Conservation (phyloP, 2,113 vertebrate genomes). For the Sylvia atricapilla region DNA sequence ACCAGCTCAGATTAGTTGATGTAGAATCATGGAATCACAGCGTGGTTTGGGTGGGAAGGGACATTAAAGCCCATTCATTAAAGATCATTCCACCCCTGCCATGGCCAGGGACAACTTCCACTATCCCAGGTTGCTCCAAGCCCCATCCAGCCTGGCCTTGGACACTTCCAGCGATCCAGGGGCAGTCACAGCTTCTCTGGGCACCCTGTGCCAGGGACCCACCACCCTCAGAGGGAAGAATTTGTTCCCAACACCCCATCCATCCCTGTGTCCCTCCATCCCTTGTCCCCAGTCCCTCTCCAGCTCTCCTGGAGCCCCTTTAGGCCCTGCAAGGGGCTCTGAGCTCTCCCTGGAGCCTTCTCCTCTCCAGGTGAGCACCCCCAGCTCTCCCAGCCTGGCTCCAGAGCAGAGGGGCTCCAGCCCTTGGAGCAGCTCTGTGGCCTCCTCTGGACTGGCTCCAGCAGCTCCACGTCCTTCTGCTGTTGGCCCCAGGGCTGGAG, state of each 20-base stretch:
- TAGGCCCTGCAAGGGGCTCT: rapidly evolving
- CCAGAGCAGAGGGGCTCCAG: background rate
- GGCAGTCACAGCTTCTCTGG: background rate
- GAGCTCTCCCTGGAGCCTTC: background rate
- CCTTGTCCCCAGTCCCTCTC: background rate
- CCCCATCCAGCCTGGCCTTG: rapidly evolving
- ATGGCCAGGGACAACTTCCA: background rate
- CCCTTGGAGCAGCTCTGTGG: rapidly evolving
- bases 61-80: background rate
- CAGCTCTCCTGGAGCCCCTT: background rate
- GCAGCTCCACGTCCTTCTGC: rapidly evolving
- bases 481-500: background rate
- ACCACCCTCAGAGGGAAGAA: rapidly evolving
- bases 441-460: rapidly evolving
- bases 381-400: background rate
- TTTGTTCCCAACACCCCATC: rapidly evolving
- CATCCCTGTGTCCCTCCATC: rapidly evolving
- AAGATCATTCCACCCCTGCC: background rate
- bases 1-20: background rate
- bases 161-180: background rate
- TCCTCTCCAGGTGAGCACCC: rapidly evolving
- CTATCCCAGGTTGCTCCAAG: rapidly evolving
- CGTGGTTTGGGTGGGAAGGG: background rate
- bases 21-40: background rate
- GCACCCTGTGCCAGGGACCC: background rate